Conservation (phyloP, 2,113 vertebrate genomes). For the Epinephelus moara region DNA sequence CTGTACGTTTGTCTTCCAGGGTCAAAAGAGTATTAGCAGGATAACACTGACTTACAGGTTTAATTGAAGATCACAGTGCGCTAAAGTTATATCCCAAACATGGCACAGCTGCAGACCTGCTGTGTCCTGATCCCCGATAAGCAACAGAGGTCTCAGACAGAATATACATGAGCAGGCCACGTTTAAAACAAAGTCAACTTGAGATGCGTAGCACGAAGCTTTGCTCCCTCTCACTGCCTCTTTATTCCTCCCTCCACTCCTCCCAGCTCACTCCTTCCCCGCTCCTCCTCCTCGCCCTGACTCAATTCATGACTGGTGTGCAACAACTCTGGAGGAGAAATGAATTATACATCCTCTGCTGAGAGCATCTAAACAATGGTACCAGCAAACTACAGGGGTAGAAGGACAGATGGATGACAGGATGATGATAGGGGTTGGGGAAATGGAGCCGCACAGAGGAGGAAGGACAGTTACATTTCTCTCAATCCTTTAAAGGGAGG, state of each 20-base stretch:
- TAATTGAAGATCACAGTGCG: background rate
- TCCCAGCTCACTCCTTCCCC: conserved; percentile 13
- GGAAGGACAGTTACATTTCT: conserved; percentile 32
- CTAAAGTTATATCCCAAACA: background rate
- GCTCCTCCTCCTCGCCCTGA: conserved; percentile 13
- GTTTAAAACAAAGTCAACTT: conserved; percentile 78
- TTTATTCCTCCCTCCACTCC: conserved; percentile 45
- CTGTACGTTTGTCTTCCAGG: background rate
- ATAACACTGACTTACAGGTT: background rate
- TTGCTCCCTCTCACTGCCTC: conserved; percentile 60
- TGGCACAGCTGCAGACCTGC: background rate
- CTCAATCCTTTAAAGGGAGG: conserved; percentile 14
- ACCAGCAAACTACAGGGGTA: conserved; percentile 26
- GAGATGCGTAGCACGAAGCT: conserved; percentile 79
- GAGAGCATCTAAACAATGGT: conserved; percentile 61
- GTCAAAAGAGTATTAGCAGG: background rate
- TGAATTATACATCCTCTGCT: conserved; percentile 73
- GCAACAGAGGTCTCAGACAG: background rate
- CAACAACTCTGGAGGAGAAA: conserved; percentile 47
- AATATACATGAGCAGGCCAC: conserved; percentile 52
- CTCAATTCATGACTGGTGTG: conserved; percentile 55
- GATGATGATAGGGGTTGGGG: conserved; percentile 43
- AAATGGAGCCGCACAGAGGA: conserved; percentile 11
- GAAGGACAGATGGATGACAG: conserved; percentile 37
- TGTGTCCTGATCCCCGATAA: conserved; percentile 1